Percentiles rank a stretch among this genome's conserved stretches.
Conservation (phyloP, 1,140 invertebrate genomes). For the Drosophila athabasca region DNA sequence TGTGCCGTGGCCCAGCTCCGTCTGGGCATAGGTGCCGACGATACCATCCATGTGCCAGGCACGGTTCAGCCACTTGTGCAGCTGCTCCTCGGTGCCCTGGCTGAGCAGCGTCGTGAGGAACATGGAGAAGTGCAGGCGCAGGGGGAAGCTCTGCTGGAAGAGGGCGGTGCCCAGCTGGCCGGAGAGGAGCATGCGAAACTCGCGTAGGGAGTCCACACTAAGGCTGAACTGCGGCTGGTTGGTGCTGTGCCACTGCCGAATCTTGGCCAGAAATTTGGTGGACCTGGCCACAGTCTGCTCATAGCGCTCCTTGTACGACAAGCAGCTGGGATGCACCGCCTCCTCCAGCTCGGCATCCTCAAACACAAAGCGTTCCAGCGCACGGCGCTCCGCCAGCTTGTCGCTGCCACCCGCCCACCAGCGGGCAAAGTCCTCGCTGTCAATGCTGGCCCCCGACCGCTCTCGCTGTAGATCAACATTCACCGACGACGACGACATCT, state of each 20-base stretch:
- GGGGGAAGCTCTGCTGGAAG: conserved; percentile 91
- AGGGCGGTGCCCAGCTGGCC: conserved; percentile 90
- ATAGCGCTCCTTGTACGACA: conserved; percentile 94
- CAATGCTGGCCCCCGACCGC: conserved; percentile 89
- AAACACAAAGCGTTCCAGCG: conserved; percentile 88
- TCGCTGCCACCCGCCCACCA: conserved; percentile 90
- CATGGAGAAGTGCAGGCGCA: conserved; percentile 94
- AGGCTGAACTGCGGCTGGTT: conserved; percentile 13
- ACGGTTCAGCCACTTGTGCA: conserved; percentile 91
- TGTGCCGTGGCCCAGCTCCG: conserved; percentile 96
- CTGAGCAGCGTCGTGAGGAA: conserved; percentile 95
- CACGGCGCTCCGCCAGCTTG: conserved; percentile 84
- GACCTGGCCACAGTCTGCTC: conserved; percentile 90
- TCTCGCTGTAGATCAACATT: conserved; percentile 88
- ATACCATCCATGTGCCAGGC: conserved; percentile 91
- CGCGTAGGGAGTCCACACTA: conserved; percentile 36
- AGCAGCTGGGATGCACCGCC: conserved; percentile 88
- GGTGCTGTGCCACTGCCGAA: conserved; percentile 86
- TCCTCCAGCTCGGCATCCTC: conserved; percentile 89
- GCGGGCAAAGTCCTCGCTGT: conserved; percentile 89
- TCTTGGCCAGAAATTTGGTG: conserved; percentile 88
- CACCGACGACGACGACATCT: conserved; percentile 28
- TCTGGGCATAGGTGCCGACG: conserved; percentile 97
- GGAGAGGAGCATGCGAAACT: conserved; percentile 85
- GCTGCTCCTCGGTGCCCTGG: conserved; percentile 93